Evolutionary conservation across 2,888 invertebrate genomes (phyloP).

Genomic region (Tortricodes alternella): DNA sequence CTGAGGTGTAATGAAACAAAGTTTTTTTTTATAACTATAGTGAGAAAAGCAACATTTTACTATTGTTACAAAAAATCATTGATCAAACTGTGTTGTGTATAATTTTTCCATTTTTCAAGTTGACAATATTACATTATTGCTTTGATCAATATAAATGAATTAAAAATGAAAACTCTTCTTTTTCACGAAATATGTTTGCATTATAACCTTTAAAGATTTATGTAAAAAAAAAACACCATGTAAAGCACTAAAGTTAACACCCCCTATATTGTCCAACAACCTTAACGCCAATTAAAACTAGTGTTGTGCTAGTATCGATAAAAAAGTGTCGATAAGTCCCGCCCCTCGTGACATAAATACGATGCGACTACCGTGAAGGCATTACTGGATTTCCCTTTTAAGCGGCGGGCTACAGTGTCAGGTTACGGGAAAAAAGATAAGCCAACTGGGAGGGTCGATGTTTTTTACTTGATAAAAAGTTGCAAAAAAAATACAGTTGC

Average conservation of each 20-base stretch:
- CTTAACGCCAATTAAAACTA: conserved; percentile 64
- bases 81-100: no score
- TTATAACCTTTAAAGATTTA: no score
- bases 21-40: no score
- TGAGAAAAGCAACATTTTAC: no score
- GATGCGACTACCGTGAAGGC: conserved; percentile 70
- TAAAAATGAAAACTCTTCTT: no score
- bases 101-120: no score
- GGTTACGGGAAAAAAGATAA: conserved; percentile 51
- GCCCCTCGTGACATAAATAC: conserved; percentile 61
- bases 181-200: no score
- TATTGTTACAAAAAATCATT: no score
- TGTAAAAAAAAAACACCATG: not conserved
- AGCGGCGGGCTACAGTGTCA: conserved; percentile 63
- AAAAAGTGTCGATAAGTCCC: conserved; percentile 34
- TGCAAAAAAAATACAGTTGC: not conserved
- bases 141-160: no score
- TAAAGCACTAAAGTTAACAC: not conserved
- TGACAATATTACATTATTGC: no score
- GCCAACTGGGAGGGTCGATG: not conserved
- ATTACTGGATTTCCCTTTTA: conserved; percentile 74
- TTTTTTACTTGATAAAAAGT: not conserved
- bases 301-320: conserved; percentile 52
- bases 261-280: conserved; percentile 20
- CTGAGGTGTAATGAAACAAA: no score